A percentile compares a stretch with the other conserved stretches of the same genome.
phyloP scores from a whole-genome alignment of 2,797 vertebrate genomes.

The Leptodactylus fallax region DNA sequence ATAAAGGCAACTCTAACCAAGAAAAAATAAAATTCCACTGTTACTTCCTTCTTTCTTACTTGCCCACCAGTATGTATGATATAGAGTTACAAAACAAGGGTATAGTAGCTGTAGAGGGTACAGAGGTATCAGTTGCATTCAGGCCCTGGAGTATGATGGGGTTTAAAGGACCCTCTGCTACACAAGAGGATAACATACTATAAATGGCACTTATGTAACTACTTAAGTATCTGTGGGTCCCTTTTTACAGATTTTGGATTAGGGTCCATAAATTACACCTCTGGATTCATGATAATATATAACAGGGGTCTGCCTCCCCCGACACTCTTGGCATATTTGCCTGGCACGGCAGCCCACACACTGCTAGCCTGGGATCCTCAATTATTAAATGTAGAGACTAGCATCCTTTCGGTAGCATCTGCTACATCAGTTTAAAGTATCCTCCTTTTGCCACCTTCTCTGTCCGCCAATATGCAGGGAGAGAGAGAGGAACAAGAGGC shows the following conservation, averaged over 20 bases:
- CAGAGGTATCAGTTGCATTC: not conserved
- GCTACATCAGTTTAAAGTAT: no score
- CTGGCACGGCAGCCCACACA: no score
- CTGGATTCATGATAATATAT: not conserved
- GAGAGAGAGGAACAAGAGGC: no score
- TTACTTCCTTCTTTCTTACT: not conserved
- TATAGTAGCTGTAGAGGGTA: no score
- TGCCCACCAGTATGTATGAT: no score
- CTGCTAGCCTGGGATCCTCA: no score
- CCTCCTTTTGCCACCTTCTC: no score
- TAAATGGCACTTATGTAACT: not conserved
- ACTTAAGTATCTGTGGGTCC: not conserved
- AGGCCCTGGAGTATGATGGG: not conserved
- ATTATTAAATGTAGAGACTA: no score
- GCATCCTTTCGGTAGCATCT: no score
- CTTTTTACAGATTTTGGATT: not conserved
- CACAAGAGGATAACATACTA: not conserved
- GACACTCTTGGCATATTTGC: no score
- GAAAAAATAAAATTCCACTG: not conserved
- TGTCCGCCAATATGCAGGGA: no score
- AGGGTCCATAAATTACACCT: not conserved
- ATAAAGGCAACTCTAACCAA: not conserved
- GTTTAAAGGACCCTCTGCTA: not conserved
- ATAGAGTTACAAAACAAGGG: no score
- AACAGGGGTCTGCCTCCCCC: not conserved